Evolutionary conservation across 2,113 vertebrate species (phyloP), one percentile per base, ranked within the genome.

Genomic region (Cheirogaleus medius): DNA sequence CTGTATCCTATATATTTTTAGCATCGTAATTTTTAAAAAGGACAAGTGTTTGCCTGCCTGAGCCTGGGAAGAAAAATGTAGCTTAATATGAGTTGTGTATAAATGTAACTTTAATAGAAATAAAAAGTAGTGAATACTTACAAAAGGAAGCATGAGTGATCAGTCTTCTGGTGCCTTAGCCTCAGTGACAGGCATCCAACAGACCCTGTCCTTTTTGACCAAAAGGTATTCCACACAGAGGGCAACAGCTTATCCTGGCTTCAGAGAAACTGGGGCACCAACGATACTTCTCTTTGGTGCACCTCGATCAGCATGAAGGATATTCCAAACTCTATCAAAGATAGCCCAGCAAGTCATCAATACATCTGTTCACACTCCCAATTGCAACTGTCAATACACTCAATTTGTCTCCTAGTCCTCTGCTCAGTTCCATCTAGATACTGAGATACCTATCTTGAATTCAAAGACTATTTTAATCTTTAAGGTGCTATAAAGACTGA

Each of bases 21-120:
- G 87, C n/a, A 74, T 76, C 49, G 60, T 60, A 96, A 89, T 97
- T 69, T 94, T 95, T 60, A 81, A 82, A 96, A 94, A 88, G 34
- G 77, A 92, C 29, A 54, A 64, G 77, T 86, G 37, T 89, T 92
- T 93, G 68, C 82, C 74, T 42, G 82, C 74, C 83, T 93, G 34
- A 89, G 20, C 34, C 71, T 92, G 69, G 44, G 56, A 81, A 47
- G 42, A 74, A 69, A 96, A 92, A 60, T 34, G 2, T 66, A 47
- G 44, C 52, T 82, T 58, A 52, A n/a, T 4, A 27, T 76, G 47
- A 80, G 37, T 54, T 95, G 47, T 42, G 85, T 47, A 82, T 77
- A 49, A 86, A 52, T 44, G 14, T 71, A 56, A 85, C 58, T 73
- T 58, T 73, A 84, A 88, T 3, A 89, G 29, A 91, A 85, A 83